Evolutionary conservation across 2,797 vertebrate genomes (phyloP).

Genomic region (Anguilla pacifica): DNA sequence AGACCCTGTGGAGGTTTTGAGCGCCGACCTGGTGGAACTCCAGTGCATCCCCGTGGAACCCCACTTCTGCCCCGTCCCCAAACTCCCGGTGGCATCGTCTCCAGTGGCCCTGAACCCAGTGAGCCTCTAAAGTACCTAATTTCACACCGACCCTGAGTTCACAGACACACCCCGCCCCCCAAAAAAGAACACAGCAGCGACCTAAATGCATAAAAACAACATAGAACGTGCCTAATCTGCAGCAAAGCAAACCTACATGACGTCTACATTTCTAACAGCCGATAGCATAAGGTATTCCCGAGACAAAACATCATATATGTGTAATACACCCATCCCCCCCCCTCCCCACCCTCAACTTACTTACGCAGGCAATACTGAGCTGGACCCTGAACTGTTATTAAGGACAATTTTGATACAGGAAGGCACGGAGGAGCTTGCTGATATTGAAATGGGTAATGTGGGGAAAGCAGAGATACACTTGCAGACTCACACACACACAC

Average conservation of each 20-base stretch:
- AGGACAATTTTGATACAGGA: constrained; percentile 65
- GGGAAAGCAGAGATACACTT: constrained; percentile 58
- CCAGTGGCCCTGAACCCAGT: constrained; percentile 84
- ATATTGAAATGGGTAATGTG: constrained; percentile 34
- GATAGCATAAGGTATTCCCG: constrained; percentile 56
- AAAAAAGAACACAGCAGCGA: constrained; percentile 42
- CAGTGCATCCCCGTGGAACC: constrained; percentile 87
- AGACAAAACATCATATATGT: constrained; percentile 39
- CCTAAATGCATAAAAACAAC: constrained; percentile 64
- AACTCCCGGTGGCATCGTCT: constrained; percentile 72
- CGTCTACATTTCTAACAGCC: constrained; percentile 57
- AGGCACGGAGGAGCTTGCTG: constrained; percentile 58
- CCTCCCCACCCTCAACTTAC: constrained; percentile 35
- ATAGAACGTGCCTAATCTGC: constrained; percentile 71
- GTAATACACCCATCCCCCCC: neutral
- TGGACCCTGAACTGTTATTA: constrained; percentile 60
- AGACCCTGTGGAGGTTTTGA: constrained; percentile 87
- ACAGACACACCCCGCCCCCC: constrained; percentile 43
- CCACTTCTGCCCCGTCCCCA: constrained; percentile 84
- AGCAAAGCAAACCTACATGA: constrained; percentile 17
- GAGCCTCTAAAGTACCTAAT: constrained; percentile 73
- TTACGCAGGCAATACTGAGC: constrained; percentile 65
- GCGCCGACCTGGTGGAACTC: constrained; percentile 80
- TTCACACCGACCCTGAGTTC: constrained; percentile 35
- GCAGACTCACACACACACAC: constrained; percentile 56